phyloP scores from a whole-genome alignment of 2,888 invertebrate species.

The Aplocera efformata region DNA sequence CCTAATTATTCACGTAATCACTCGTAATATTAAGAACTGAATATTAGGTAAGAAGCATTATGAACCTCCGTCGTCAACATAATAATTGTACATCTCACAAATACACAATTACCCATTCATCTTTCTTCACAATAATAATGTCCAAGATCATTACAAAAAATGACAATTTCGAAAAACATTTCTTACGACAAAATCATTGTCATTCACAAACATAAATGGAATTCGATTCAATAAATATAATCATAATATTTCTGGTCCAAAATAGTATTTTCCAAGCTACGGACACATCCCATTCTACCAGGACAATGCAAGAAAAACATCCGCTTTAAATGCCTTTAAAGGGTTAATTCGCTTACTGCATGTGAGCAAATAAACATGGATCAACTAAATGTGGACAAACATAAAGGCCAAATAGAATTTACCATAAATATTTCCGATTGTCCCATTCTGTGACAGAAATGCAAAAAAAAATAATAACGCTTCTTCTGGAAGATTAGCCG shows the following conservation, averaged over 20 bases:
- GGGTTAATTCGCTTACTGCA: constrained; percentile 50
- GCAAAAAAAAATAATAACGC: constrained; percentile 9
- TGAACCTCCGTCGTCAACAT: too few relatives aligned
- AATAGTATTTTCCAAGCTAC: constrained; percentile 35
- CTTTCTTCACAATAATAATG: neutral
- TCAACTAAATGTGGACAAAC: constrained; percentile 73
- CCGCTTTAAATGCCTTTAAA: constrained; percentile 55
- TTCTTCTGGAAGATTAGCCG: constrained; percentile 20
- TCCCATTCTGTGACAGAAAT: constrained; percentile 42
- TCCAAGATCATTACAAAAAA: neutral
- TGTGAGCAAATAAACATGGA: constrained; percentile 55
- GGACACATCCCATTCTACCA: constrained; percentile 42
- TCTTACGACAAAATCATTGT: constrained; percentile 1
- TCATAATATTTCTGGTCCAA: constrained; percentile 35
- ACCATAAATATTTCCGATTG: constrained; percentile 62
- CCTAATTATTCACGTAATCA: too few relatives aligned
- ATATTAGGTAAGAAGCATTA: too few relatives aligned
- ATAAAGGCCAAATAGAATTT: constrained; percentile 53
- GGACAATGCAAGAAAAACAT: constrained; percentile 66
- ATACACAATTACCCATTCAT: too few relatives aligned
- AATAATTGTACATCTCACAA: too few relatives aligned
- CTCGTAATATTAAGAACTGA: too few relatives aligned
- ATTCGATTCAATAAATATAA: constrained; percentile 29
- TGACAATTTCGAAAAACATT: neutral
- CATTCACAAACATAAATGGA: constrained; percentile 21